These are phyloP conservation scores for Temnopleurus reevesii DNA, from an alignment of 53 echinoderm and acorn worm species.

Conservation along the genomic window DNA sequence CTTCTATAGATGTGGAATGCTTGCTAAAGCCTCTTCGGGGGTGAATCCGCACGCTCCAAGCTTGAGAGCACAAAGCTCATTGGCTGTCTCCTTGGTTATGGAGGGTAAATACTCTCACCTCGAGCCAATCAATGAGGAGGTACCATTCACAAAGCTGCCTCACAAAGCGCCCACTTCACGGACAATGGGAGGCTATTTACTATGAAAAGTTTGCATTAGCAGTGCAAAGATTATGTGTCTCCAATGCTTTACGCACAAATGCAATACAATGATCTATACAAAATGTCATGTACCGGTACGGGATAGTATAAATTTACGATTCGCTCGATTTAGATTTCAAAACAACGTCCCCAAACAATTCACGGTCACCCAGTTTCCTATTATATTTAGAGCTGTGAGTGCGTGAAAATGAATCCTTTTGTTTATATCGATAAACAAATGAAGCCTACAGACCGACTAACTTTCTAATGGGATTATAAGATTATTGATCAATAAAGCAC, in stretches of 20 bases:
- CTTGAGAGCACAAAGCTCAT: slow-evolving; percentile 14
- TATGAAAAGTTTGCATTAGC: not conserved
- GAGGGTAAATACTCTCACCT: not conserved
- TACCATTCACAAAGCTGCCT: not conserved
- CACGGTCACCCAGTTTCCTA: not conserved
- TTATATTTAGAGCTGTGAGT: not conserved
- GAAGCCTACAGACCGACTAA: not conserved
- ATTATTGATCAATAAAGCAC: too few relatives aligned
- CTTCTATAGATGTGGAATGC: slow-evolving; percentile 48
- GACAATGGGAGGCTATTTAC: not conserved
- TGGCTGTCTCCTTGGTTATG: slow-evolving; percentile 52
- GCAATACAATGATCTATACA: too few relatives aligned
- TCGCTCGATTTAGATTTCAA: slow-evolving; percentile 12
- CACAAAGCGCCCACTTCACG: not conserved
- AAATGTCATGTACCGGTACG: too few relatives aligned
- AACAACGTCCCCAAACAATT: not conserved
- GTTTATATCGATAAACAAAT: not conserved
- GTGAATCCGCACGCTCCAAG: not conserved
- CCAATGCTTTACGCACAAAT: not conserved
- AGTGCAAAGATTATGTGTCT: not conserved
- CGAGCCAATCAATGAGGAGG: slow-evolving; percentile 18
- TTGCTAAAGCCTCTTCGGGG: not conserved
- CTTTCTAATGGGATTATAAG: too few relatives aligned
- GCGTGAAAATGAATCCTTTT: not conserved
- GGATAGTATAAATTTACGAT: not conserved